phyloP scores from a whole-genome alignment of 2,888 invertebrate genomes.

The Sinelater perroti region DNA sequence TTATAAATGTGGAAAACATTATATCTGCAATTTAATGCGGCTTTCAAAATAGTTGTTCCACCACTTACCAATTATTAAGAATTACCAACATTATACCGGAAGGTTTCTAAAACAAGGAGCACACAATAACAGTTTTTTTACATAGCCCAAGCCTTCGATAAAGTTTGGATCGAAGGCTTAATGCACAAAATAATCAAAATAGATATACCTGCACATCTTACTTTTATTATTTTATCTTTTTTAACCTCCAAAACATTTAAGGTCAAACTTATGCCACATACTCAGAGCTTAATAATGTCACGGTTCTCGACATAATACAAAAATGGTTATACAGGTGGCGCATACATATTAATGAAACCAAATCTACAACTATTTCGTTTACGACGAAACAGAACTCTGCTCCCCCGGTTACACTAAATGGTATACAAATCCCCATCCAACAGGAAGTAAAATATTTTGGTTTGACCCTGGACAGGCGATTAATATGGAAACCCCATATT shows the following conservation, averaged over 20 bases:
- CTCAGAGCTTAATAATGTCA: too few relatives aligned
- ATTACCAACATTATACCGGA: too few relatives aligned
- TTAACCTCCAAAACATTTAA: slow-evolving; percentile 3
- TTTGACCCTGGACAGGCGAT: too few relatives aligned
- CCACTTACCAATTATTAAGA: slow-evolving; percentile 3
- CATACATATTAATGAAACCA: too few relatives aligned
- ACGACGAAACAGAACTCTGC: too few relatives aligned
- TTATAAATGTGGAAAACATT: slow-evolving; percentile 1
- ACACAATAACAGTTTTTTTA: slow-evolving; percentile 3
- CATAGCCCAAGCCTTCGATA: background rate
- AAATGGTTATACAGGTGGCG: too few relatives aligned
- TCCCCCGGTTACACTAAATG: too few relatives aligned
- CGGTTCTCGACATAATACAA: too few relatives aligned
- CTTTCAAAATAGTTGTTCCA: background rate
- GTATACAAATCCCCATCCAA: too few relatives aligned
- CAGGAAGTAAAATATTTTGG: too few relatives aligned
- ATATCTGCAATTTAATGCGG: background rate
- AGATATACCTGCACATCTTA: background rate
- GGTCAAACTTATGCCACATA: slow-evolving; percentile 2
- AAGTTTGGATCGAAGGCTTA: background rate
- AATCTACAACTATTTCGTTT: too few relatives aligned
- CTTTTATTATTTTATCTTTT: background rate
- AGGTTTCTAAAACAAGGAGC: slow-evolving; percentile 2
- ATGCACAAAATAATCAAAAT: slow-evolving; percentile 1
- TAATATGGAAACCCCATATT: too few relatives aligned